These are phyloP conservation scores for Ctenicera cuprea DNA, from an alignment of 2,888 invertebrate species.

Conservation along the genomic window DNA sequence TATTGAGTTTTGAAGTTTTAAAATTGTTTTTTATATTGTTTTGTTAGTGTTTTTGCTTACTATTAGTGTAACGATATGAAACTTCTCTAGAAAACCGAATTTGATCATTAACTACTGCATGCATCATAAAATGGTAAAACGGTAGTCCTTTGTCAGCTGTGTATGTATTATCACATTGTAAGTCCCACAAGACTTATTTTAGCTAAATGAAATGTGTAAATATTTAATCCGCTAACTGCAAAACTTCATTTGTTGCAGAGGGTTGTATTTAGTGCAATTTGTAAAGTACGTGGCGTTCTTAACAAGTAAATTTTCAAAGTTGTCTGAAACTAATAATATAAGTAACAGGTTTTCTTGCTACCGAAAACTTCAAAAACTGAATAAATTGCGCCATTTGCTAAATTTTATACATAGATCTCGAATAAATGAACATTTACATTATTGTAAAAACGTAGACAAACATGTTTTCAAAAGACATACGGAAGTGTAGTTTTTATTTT, in stretches of 20 bases:
- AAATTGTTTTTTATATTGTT: constrained; percentile 53
- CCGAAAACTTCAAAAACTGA: constrained; percentile 24
- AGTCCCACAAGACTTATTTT: constrained; percentile 50
- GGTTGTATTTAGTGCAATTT: constrained; percentile 48
- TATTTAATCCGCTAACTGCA: constrained; percentile 50
- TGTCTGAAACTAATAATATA: constrained; percentile 35
- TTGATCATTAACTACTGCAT: constrained; percentile 60
- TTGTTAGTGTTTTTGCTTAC: constrained; percentile 52
- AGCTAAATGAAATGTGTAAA: constrained; percentile 56
- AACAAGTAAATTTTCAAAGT: constrained; percentile 54
- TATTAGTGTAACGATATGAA: constrained; percentile 55
- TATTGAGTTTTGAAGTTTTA: constrained; percentile 52
- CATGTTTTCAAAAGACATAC: constrained; percentile 34
- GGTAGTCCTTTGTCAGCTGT: constrained; percentile 56
- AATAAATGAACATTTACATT: constrained; percentile 27
- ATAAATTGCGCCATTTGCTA: constrained; percentile 30
- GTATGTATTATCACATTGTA: constrained; percentile 57
- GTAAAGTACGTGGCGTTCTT: constrained; percentile 38
- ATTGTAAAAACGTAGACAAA: constrained; percentile 28
- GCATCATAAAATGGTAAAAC: constrained; percentile 52
- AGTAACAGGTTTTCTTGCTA: constrained; percentile 34
- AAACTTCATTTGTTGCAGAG: constrained; percentile 56
- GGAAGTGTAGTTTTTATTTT: constrained; percentile 20
- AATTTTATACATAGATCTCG: constrained; percentile 46
- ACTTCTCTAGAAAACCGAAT: constrained; percentile 73